Evolutionary conservation across 2,888 invertebrate species (phyloP), one percentile per base, ranked within the genome.

Genomic region (Aphidius colemani): DNA sequence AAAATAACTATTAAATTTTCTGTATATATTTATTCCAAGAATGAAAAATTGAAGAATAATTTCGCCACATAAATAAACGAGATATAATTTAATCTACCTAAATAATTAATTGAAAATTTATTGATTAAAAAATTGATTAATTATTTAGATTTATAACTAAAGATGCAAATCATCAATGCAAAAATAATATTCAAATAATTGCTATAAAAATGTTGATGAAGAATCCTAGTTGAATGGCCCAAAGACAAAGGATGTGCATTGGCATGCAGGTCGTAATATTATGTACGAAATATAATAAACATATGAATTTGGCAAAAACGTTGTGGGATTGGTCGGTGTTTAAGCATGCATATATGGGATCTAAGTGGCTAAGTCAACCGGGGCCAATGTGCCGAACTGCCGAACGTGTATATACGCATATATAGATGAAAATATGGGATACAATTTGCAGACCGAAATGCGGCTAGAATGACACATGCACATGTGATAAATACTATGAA

Each of bases 291-390:
- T 30, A 30, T 30, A 30, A 30, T 30, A 30, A 30, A 30, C 3
- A 30, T 30, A 30, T 30, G 5, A 3, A 30, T 30, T 30, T 30
- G 30, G 0, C 0, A 30, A 30, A 30, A 30, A 30, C 5, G 3
- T 30, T 30, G 30, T 30, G 30, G 30, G 30, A 30, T 30, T 30
- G 30, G 30, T 30, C 5, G 30, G 2, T 30, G 30, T 30, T 30
- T 30, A 30, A 30, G 30, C 30, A 30, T 30, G 63, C 61, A 53
- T 63, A 68, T 69, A 71, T 30, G 30, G 69, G 70, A 72, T 74
- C 74, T 76, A 76, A 78, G 73, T 75, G 77, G 73, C 76, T 75
- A 76, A 78, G 77, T 74, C 75, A 74, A 79, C 74, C 74, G 72
- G 74, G 72, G 72, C 70, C 72, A 70, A 72, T 72, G 74, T 73